Conservation (phyloP, 2,888 invertebrate genomes). For the Melanotus villosus region DNA sequence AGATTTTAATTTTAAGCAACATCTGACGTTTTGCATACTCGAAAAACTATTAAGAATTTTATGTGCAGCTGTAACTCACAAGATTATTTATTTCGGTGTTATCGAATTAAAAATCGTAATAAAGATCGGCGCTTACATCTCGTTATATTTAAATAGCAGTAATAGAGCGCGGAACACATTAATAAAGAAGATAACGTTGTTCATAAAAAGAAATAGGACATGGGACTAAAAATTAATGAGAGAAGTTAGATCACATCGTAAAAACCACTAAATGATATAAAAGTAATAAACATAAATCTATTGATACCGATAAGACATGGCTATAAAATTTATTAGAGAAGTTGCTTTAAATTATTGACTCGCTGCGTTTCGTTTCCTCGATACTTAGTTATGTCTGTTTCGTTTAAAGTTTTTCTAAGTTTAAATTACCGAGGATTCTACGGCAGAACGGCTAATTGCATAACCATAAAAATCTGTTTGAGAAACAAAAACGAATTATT, state of each 20-base stretch:
- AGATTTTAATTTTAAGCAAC: too few species aligned
- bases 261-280: constrained; percentile 47
- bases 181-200: constrained; percentile 38
- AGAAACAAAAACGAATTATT: too few species aligned
- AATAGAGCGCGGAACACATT: constrained; percentile 31
- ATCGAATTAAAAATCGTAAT: constrained; percentile 27
- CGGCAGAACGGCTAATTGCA: too few species aligned
- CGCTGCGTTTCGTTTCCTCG: constrained; percentile 29
- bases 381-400: too few species aligned
- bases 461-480: too few species aligned
- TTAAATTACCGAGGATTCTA: too few species aligned
- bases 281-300: constrained; percentile 48
- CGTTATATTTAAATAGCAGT: constrained; percentile 24
- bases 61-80: constrained; percentile 15
- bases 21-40: not conserved
- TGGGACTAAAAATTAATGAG: constrained; percentile 45
- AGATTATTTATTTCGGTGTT: constrained; percentile 8
- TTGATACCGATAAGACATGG: constrained; percentile 46
- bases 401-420: too few species aligned
- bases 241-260: constrained; percentile 43
- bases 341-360: constrained; percentile 43
- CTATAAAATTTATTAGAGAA: constrained; percentile 44
- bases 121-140: constrained; percentile 25
- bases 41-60: constrained; percentile 11
- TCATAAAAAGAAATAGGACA: constrained; percentile 41